Conservation (phyloP, 2,888 invertebrate species). For the Ochropacha duplaris region DNA sequence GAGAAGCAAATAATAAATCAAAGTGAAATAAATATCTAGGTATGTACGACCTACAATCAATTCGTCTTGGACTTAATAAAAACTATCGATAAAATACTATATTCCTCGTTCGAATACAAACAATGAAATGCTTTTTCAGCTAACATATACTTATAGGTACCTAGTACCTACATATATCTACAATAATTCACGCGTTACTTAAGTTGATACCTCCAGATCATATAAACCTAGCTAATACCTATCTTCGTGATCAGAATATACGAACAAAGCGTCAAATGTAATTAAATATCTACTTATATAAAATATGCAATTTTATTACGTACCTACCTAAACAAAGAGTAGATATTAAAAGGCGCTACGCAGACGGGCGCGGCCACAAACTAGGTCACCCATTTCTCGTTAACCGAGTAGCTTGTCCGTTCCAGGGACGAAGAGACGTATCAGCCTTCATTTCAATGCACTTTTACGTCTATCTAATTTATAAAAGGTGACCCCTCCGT, state of each 20-base stretch:
- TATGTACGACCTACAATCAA: no score
- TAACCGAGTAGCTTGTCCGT: conserved; percentile 26
- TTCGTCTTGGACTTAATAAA: no score
- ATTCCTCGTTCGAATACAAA: no score
- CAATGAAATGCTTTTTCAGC: no score
- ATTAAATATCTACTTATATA: not conserved
- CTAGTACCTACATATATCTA: no score
- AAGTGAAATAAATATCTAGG: no score
- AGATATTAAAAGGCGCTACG: conserved; percentile 43
- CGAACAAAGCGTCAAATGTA: not conserved
- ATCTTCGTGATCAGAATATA: not conserved
- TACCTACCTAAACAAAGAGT: conserved; percentile 42
- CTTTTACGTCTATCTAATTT: conserved; percentile 57
- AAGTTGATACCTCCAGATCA: no score
- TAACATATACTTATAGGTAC: no score
- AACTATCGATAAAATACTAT: no score
- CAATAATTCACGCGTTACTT: no score
- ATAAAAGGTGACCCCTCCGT: conserved; percentile 53
- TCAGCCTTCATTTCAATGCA: conserved; percentile 44
- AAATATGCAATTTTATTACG: conserved; percentile 66
- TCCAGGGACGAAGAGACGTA: conserved; percentile 53
- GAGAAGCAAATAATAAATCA: no score
- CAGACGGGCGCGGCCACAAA: conserved; percentile 67
- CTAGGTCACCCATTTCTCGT: conserved; percentile 78
- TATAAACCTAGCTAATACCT: no score